Percentiles rank a stretch among this genome's conserved stretches.
These are phyloP conservation scores for Centrocercus urophasianus DNA, from an alignment of 2,113 vertebrate species.

Conservation along the genomic window DNA sequence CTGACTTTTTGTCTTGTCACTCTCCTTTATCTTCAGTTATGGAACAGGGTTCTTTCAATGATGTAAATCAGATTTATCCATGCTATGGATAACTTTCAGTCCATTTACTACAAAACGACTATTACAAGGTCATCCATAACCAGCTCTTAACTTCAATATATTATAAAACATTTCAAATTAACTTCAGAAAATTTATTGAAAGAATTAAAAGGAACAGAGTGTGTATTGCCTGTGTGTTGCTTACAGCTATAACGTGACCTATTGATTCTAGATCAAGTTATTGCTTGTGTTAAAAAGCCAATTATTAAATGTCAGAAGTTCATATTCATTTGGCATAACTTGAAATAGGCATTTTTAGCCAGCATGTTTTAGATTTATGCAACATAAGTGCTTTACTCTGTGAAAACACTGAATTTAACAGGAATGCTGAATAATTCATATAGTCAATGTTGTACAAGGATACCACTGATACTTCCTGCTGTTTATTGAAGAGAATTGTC, in stretches of 20 bases:
- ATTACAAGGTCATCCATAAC: slow-evolving; percentile 1
- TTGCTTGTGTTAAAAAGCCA: background rate
- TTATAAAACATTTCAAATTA: slow-evolving; percentile 32
- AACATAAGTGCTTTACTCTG: background rate
- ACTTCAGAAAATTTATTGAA: slow-evolving; percentile 49
- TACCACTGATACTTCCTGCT: background rate
- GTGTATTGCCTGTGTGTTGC: background rate
- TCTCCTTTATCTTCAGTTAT: slow-evolving; percentile 11
- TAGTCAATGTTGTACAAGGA: background rate
- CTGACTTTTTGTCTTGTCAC: slow-evolving; percentile 17
- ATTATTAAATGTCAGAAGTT: background rate
- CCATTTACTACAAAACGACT: background rate
- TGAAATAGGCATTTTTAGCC: background rate
- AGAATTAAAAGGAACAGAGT: background rate
- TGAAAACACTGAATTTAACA: background rate
- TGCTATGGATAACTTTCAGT: background rate
- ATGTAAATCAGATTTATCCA: slow-evolving; percentile 36
- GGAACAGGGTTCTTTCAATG: background rate
- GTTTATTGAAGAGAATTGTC: background rate
- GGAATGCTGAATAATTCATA: background rate
- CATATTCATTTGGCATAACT: background rate
- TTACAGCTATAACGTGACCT: slow-evolving; percentile 1
- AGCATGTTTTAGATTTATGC: background rate
- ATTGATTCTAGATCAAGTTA: background rate
- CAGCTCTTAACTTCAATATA: slow-evolving; percentile 15